These are phyloP conservation scores for Trigoniulus corallinus DNA, from an alignment of 1,140 invertebrate species.

Conservation along the genomic window DNA sequence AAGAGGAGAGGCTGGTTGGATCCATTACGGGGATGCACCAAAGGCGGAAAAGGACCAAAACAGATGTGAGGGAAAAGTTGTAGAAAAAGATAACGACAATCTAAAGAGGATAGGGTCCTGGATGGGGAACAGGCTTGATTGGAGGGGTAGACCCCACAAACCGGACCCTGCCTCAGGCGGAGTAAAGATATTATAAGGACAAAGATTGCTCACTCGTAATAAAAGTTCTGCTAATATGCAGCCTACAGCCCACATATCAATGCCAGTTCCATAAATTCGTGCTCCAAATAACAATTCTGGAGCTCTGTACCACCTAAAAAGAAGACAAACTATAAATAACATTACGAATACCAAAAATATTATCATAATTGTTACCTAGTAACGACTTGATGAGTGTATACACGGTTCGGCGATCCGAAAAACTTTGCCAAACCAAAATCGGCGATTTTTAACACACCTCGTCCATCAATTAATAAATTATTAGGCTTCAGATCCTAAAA, in stretches of 20 bases:
- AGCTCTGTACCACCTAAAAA: slow-evolving; percentile 40
- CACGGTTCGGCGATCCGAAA: slow-evolving; percentile 87
- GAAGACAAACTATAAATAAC: slow-evolving; percentile 4
- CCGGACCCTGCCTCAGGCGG: no score
- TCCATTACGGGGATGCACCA: no score
- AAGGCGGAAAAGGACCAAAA: no score
- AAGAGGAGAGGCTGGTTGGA: no score
- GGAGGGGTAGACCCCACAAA: no score
- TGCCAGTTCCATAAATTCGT: slow-evolving; percentile 77
- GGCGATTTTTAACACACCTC: slow-evolving; percentile 87
- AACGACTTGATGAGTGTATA: slow-evolving; percentile 97
- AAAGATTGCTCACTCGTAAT: slow-evolving; percentile 36
- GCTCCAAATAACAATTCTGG: slow-evolving; percentile 94
- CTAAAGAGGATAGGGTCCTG: no score
- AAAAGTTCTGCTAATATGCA: slow-evolving; percentile 95
- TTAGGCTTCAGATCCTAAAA: slow-evolving; percentile 91
- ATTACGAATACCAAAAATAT: not conserved
- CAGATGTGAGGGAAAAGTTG: no score
- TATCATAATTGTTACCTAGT: slow-evolving; percentile 46
- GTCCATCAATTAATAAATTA: slow-evolving; percentile 84
- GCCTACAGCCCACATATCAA: slow-evolving; percentile 98
- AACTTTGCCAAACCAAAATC: slow-evolving; percentile 98
- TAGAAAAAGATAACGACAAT: no score
- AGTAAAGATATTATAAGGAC: no score
- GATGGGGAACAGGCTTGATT: no score